These are phyloP conservation scores for Rhodophaea formosa DNA, from an alignment of 2,888 invertebrate genomes.

Conservation along the genomic window DNA sequence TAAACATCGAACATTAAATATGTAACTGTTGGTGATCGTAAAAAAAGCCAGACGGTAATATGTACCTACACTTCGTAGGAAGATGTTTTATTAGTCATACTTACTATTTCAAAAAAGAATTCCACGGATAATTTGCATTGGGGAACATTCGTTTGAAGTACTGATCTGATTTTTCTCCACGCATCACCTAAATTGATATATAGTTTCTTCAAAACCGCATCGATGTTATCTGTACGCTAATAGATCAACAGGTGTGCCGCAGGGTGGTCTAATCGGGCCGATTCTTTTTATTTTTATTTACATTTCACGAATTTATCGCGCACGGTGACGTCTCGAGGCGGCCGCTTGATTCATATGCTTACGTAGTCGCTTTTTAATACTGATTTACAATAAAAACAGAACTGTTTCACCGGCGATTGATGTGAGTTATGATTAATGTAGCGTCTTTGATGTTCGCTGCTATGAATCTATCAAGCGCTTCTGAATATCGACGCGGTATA, in stretches of 20 bases:
- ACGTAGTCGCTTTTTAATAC: conserved; percentile 79
- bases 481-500: conserved; percentile 78
- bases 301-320: conserved; percentile 74
- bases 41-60: conserved; percentile 71
- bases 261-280: conserved; percentile 69
- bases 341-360: conserved; percentile 74
- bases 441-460: conserved; percentile 77
- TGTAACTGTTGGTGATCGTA: conserved; percentile 80
- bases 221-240: conserved; percentile 67
- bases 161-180: conserved; percentile 65
- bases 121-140: conserved; percentile 66
- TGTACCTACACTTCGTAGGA: conserved; percentile 69
- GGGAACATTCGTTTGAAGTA: conserved; percentile 61
- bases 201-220: conserved; percentile 48
- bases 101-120: conserved; percentile 65
- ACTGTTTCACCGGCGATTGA: conserved; percentile 76
- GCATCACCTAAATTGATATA: conserved; percentile 67
- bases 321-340: conserved; percentile 74
- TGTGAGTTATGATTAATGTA: conserved; percentile 80
- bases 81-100: conserved; percentile 67
- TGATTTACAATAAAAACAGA: conserved; percentile 80
- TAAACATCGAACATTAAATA: conserved; percentile 81
- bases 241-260: conserved; percentile 77
- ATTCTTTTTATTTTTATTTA: conserved; percentile 72
- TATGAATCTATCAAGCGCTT: conserved; percentile 80